Evolutionary conservation across 2,797 vertebrate species (phyloP), one percentile per base, ranked within the genome.

Genomic region (Falco cherrug): DNA sequence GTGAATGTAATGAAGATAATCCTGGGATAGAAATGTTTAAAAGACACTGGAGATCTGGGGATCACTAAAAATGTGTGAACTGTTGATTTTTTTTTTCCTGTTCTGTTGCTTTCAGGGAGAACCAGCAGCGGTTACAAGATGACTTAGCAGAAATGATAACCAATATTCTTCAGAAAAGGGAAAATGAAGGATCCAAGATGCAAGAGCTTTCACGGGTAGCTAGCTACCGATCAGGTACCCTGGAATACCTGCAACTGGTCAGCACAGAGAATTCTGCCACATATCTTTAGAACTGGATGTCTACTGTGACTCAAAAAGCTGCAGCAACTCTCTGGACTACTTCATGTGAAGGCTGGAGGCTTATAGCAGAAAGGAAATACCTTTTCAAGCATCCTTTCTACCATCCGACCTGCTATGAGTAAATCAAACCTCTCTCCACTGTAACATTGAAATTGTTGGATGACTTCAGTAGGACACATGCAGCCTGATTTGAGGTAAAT

Each of bases 71-170:
- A 61, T 7, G 3, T 28, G 22, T 45, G 71, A 93, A 50, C 81
- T 13, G 45, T 22, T 84, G 64, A 70, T 41, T 53, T 47, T 29
- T 76, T 76, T 85, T 90, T 53, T 35, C 26, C 29, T 43, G 24
- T 81, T 26, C 28, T 79, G 15, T 87, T 79, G 4, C 87, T 90
- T 90, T 59, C 96, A 99, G 99, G 93, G 99, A 99, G 97, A 99
- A 99, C 95, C 99, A 99, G 97, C 99, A 99, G 97, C 98, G 98
- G 47, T 98, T 99, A 90, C 99, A 99, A 85, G 98, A 99, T 80
- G 99, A 99, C 82, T 98, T 99, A 97, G 98, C 99, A 2, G 98
- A 99, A 88, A 99, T 99, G 99, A 99, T 99, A 53, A 97, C 98
- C 73, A 98, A 87, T 67, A 98, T 97, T 56, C 97, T 99, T 93